A percentile compares a stretch with the other conserved stretches of the same genome.
phyloP scores from a whole-genome alignment of 2,113 vertebrate genomes.

The Marmota flaviventris region DNA sequence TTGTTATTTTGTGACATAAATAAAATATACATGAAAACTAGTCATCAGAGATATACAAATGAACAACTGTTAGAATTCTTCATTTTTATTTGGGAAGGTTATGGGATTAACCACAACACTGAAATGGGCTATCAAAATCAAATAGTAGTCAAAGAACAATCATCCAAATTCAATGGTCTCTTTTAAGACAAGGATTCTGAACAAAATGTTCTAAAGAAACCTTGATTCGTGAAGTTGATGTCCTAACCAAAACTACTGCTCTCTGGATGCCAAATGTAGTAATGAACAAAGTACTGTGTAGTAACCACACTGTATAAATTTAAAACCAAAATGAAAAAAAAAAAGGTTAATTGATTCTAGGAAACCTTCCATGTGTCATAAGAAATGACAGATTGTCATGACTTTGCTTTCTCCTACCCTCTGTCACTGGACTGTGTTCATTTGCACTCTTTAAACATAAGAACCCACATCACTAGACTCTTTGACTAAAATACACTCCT shows the following conservation, averaged over 20 bases:
- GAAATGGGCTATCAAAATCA: background rate
- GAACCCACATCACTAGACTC: background rate
- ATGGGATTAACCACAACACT: background rate
- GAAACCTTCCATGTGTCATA: background rate
- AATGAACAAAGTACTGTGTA: background rate
- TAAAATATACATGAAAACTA: background rate
- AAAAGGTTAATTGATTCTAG: background rate
- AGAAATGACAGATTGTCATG: background rate
- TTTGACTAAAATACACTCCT: background rate
- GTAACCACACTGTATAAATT: background rate
- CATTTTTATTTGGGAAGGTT: conserved; percentile 17
- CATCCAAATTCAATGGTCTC: background rate
- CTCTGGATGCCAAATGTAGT: background rate
- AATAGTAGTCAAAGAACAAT: conserved; percentile 30
- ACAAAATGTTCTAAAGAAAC: conserved; percentile 25
- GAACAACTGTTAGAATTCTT: background rate
- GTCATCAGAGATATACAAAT: background rate
- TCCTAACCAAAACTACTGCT: background rate
- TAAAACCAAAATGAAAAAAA: background rate
- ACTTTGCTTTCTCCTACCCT: background rate
- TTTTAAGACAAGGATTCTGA: background rate
- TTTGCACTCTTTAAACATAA: background rate
- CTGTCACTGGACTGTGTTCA: background rate
- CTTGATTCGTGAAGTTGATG: background rate
- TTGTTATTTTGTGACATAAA: background rate